Base-by-base conservation (phyloP, 1,140 invertebrate genomes). In the Arctopsyche grandis region DNA sequence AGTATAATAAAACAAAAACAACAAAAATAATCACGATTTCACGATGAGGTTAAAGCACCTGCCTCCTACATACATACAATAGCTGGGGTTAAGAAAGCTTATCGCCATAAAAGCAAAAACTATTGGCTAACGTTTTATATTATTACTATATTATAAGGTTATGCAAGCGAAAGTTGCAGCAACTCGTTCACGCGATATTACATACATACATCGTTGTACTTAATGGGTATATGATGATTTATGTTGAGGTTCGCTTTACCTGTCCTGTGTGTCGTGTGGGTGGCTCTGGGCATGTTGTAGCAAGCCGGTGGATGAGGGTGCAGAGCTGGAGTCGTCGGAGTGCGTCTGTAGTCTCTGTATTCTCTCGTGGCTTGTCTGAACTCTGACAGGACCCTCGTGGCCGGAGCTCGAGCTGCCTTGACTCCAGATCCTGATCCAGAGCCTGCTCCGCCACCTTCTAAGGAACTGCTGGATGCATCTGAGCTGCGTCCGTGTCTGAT, bases 231-330 rank as follows among this genome's bases (percentile, higher is more conserved):
- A 38, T 38, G 29, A 38, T 38, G 29, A 38, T 38, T 4, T 38
- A 4, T 38, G 7, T 38, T 38, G 48, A 52, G 48, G 16, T 52
- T 3, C 4, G 16, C 12, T 12, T 46, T 75, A 79, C 78, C 78
- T 75, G 77, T 79, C 48, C 80, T 81, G 69, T 69, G 63, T 21
- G 78, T 48, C 1, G 73, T 52, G 75, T 85, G 84, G 5, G 85
- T 79, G 58, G 85, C 83, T 77, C 83, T 83, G 24, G 86, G 86
- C 86, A 88, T 88, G 81, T 85, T 84, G 26, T 87, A 87, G 84
- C 86, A 87, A 63, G 86, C 87, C 52, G 87, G 86, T 26, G 87
- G 87, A 83, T 87, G 86, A 75, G 85, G 85, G 83, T 86, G 86
- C n/a, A 80, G 63, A 21, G 79, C 69, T 19, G 79, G 79, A 21